Conservation (phyloP, 2,797 vertebrate species). For the Cottoperca gobio region DNA sequence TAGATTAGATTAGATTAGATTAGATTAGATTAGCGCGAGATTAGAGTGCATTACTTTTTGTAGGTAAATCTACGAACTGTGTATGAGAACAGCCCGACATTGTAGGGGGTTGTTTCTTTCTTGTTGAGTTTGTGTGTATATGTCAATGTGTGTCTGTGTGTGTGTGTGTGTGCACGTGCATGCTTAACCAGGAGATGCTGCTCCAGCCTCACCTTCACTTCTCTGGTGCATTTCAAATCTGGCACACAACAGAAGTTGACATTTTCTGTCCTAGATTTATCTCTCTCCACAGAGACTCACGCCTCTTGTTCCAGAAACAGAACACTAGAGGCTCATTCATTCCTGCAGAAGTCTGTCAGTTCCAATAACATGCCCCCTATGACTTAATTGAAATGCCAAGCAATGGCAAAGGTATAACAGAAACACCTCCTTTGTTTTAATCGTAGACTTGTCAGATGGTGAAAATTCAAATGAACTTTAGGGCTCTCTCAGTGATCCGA, state of each 20-base stretch:
- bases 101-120: conserved; percentile 4
- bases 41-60: too few species aligned
- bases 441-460: conserved; percentile 38
- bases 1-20: too few species aligned
- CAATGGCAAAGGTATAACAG: conserved; percentile 5
- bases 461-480: conserved; percentile 28
- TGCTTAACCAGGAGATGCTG: conserved; percentile 6
- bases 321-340: conserved; percentile 60
- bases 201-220: conserved; percentile 61
- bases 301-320: conserved; percentile 56
- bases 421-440: conserved; percentile 52
- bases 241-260: conserved; percentile 76
- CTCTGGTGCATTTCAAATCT: conserved; percentile 64
- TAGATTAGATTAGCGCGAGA: too few species aligned
- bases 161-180: neutral
- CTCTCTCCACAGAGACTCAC: conserved; percentile 48
- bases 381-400: conserved; percentile 66
- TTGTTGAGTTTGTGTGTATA: neutral
- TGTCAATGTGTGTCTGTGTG: neutral
- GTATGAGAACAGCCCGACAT: too few species aligned
- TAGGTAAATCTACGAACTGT: too few species aligned
- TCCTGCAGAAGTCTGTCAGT: conserved; percentile 68
- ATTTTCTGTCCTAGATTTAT: conserved; percentile 80
- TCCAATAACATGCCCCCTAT: conserved; percentile 51
- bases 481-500: neutral